Percentiles rank a stretch among this genome's conserved stretches.
These are phyloP conservation scores for Spea bombifrons DNA, from an alignment of 2,113 vertebrate species.

Conservation along the genomic window DNA sequence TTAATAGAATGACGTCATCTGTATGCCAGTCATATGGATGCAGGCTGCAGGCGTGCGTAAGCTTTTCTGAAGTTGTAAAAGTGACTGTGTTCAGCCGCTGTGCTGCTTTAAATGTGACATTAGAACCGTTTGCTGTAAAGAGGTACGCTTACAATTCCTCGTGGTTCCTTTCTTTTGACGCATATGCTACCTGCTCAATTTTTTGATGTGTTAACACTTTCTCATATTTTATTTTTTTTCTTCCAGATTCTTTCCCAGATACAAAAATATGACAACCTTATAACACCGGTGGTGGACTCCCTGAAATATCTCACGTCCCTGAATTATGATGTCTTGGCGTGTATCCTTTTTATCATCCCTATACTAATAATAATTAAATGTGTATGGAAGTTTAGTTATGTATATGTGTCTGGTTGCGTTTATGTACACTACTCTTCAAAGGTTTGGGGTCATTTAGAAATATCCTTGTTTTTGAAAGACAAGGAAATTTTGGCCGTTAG, in stretches of 20 bases:
- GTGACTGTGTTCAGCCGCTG: no score
- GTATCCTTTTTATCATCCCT: conserved; percentile 78
- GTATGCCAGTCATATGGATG: no score
- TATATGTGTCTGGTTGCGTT: no score
- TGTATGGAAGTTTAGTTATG: no score
- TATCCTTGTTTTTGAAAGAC: no score
- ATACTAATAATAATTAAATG: no score
- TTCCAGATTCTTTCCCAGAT: conserved; percentile 95
- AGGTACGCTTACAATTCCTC: not conserved
- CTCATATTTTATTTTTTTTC: conserved; percentile 28
- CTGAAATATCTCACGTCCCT: conserved; percentile 98
- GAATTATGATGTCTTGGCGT: conserved; percentile 97
- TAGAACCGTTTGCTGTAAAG: not conserved
- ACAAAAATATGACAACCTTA: conserved; percentile 98
- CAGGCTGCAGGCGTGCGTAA: no score
- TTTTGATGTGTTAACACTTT: not conserved
- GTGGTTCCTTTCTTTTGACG: not conserved
- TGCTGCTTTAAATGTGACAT: not conserved
- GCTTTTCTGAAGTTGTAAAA: no score
- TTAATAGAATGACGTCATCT: no score
- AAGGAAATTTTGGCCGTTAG: no score
- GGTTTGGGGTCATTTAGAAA: no score
- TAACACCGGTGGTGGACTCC: conserved; percentile 94
- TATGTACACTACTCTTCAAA: no score
- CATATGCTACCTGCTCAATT: not conserved